Conservation (phyloP, 1,140 invertebrate species). For the Lordiphosa stackelbergi region DNA sequence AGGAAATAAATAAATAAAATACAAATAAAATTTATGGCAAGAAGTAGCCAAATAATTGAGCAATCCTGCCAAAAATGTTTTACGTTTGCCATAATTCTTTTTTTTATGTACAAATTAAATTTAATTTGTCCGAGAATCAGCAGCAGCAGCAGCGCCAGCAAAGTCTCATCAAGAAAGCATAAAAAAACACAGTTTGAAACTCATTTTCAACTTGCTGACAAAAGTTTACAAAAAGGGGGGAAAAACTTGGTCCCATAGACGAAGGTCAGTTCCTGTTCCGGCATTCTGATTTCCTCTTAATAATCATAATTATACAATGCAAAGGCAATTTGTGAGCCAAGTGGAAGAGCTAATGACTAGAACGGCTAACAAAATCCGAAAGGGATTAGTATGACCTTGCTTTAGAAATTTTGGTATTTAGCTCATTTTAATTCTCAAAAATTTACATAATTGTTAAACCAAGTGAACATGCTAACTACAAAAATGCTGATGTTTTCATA, state of each 20-base stretch:
- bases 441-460: no score
- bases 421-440: no score
- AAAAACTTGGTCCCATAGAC: not conserved
- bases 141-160: conserved; percentile 9
- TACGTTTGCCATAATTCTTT: conserved; percentile 43
- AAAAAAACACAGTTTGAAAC: conserved; percentile 31
- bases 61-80: conserved; percentile 33
- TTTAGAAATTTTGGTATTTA: no score
- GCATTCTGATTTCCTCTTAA: conserved; percentile 59
- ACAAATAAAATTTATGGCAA: conserved; percentile 60
- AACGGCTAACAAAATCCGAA: not conserved
- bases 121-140: conserved; percentile 42
- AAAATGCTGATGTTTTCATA: no score
- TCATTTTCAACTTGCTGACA: conserved; percentile 50
- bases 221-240: conserved; percentile 28
- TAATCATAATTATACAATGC: conserved; percentile 61
- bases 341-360: conserved; percentile 1
- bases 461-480: no score
- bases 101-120: conserved; percentile 53
- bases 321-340: conserved; percentile 21
- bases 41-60: conserved; percentile 52
- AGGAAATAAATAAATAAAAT: conserved; percentile 44
- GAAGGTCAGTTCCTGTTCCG: conserved; percentile 23
- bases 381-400: no score
- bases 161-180: conserved; percentile 6